Base-by-base conservation (phyloP, 2,888 invertebrate species). In the Dichetophora obliterata region DNA sequence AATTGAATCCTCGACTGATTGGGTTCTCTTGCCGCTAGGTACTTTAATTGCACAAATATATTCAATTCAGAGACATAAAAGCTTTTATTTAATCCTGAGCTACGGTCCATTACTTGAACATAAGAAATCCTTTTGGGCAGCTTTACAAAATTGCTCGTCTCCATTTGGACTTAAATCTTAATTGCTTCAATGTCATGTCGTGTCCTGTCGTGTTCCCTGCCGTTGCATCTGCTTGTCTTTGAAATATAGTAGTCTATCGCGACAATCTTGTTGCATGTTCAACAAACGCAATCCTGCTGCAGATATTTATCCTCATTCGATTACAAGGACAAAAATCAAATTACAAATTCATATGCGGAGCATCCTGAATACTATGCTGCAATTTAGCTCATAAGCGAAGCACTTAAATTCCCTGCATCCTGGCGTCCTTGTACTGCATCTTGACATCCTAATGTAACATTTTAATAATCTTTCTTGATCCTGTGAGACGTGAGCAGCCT, bases 261-360 rank as follows among this genome's bases (percentile, higher is more conserved):
- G 27, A 34, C 31, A 9, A 34, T 37, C 27, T 34, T 65, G 65
- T 34, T 65, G 50, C 68, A 48, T 43, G 68, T 16, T 48, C 3
- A 27, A 27, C 9, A 27, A 5, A 22, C 19, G 22, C 19, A 22
- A 43, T 52, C 43, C 48, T 48, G n/a, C 34, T 31, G 14, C 19
- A n/a, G 22, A 24, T 27, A 59, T 59, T 22, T 59, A 16, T 69
- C 69, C 27, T 31, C 52, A n/a, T 24, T 24, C 59, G 48, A 27
- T 61, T 59, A 72, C 61, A 48, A 61, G 27, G 61, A 24, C 61
- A 48, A 27, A 72, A 48, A 37, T 61, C 59, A 48, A 72, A 72
- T 61, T 72, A 61, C 48, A 72, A 72, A 59, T 48, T 72, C 24
- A 59, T 72, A 61, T 61, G 27, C 72, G 8, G 24, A 8, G n/a